Percentiles rank a stretch among this genome's conserved stretches.
These are phyloP conservation scores for Cephus runcator DNA, from an alignment of 2,888 invertebrate genomes.

Conservation along the genomic window DNA sequence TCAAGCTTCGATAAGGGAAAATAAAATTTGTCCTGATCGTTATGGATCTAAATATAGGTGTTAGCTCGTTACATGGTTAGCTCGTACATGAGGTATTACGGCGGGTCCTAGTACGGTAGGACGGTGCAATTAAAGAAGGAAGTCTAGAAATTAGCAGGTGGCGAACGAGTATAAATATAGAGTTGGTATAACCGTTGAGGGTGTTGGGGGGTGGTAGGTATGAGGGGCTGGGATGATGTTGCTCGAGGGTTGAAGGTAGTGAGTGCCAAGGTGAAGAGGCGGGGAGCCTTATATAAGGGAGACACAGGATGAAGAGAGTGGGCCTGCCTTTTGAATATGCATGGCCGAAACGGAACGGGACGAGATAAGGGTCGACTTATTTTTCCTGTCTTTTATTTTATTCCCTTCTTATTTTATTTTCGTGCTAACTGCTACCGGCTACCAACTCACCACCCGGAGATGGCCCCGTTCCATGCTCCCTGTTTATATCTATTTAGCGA, in stretches of 20 bases:
- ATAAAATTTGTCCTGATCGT: slow-evolving; percentile 50
- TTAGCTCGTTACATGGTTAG: slow-evolving; percentile 50
- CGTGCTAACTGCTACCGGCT: slow-evolving; percentile 57
- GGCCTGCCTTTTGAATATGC: slow-evolving; percentile 59
- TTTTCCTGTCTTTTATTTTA: slow-evolving; percentile 61
- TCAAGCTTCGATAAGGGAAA: background rate
- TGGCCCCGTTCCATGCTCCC: slow-evolving; percentile 11
- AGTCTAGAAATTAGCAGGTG: slow-evolving; percentile 62
- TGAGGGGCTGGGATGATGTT: background rate
- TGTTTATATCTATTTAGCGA: background rate
- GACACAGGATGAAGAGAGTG: slow-evolving; percentile 30
- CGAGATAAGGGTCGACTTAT: slow-evolving; percentile 64
- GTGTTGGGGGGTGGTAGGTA: slow-evolving; percentile 27
- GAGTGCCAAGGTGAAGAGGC: slow-evolving; percentile 14
- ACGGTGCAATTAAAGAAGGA: slow-evolving; percentile 61
- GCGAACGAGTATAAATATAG: slow-evolving; percentile 60
- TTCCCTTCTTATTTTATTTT: slow-evolving; percentile 61
- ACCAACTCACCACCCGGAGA: slow-evolving; percentile 35
- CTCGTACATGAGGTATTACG: background rate
- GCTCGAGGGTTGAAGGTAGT: background rate
- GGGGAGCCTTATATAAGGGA: slow-evolving; percentile 28
- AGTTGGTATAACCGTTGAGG: slow-evolving; percentile 37
- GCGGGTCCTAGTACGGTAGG: slow-evolving; percentile 54
- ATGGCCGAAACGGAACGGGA: slow-evolving; percentile 60
- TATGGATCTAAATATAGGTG: slow-evolving; percentile 49